Conservation (phyloP, 2,113 vertebrate species). For the Paramisgurnus dabryanus region DNA sequence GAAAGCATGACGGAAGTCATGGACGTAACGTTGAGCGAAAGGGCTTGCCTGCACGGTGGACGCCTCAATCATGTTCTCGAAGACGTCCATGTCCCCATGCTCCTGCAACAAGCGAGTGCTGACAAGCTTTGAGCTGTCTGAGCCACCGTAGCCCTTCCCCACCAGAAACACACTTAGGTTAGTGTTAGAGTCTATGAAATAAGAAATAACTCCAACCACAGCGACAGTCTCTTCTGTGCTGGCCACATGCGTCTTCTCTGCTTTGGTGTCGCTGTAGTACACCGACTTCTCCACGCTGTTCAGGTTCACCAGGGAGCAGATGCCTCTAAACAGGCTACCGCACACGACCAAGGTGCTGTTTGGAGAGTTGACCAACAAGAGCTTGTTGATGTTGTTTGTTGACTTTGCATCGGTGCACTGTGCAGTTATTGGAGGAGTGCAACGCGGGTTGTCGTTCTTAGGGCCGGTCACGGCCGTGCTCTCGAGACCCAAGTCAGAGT, state of each 20-base stretch:
- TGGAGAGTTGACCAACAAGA: slow-evolving; percentile 80
- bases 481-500: slow-evolving; percentile 66
- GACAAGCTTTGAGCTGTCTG: slow-evolving; percentile 94
- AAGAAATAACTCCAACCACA: slow-evolving; percentile 89
- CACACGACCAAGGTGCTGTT: slow-evolving; percentile 82
- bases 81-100: slow-evolving; percentile 78
- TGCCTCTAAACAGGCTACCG: slow-evolving; percentile 90
- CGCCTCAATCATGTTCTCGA: slow-evolving; percentile 89
- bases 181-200: slow-evolving; percentile 44
- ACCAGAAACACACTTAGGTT: slow-evolving; percentile 81
- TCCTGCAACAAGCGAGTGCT: slow-evolving; percentile 87
- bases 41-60: slow-evolving; percentile 81
- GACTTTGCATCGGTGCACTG: slow-evolving; percentile 75
- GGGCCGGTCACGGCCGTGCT: slow-evolving; percentile 74
- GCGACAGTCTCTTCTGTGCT: slow-evolving; percentile 85
- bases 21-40: slow-evolving; percentile 74
- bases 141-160: slow-evolving; percentile 87
- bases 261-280: slow-evolving; percentile 86
- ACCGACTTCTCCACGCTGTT: slow-evolving; percentile 72
- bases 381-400: slow-evolving; percentile 88
- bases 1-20: slow-evolving; percentile 80
- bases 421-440: slow-evolving; percentile 86
- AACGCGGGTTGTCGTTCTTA: slow-evolving; percentile 79
- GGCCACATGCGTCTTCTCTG: slow-evolving; percentile 93
- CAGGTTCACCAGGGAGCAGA: slow-evolving; percentile 86